phyloP scores from a whole-genome alignment of 2,113 vertebrate species.

The Ctenodactylus gundi region DNA sequence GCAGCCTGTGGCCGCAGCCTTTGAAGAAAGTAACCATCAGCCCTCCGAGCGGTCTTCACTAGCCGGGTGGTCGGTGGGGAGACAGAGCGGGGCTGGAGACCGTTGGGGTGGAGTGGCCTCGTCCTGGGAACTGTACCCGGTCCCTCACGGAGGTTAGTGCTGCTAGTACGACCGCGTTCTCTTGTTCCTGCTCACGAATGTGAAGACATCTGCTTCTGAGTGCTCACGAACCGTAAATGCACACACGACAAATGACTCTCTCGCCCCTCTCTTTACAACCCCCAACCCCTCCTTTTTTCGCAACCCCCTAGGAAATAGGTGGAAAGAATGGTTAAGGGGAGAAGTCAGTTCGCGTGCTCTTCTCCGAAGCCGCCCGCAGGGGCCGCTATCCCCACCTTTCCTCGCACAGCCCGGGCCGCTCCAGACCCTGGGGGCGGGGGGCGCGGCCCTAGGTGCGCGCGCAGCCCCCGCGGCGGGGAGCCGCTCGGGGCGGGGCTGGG shows the following conservation, averaged over 20 bases:
- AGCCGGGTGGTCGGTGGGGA: background rate
- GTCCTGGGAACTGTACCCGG: background rate
- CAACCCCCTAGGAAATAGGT: constrained; percentile 37
- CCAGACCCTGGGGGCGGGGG: background rate
- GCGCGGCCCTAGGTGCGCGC: constrained; percentile 59
- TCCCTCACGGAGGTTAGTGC: background rate
- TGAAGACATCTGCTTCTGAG: background rate
- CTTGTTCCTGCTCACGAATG: background rate
- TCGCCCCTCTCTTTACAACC: fast-evolving
- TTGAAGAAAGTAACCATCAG: background rate
- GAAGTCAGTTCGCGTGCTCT: background rate
- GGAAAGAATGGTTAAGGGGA: background rate
- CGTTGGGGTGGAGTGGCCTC: background rate
- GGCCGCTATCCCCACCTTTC: constrained; percentile 67
- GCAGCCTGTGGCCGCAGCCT: background rate
- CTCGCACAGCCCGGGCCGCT: background rate
- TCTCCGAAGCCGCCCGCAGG: constrained; percentile 59
- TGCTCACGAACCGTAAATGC: background rate
- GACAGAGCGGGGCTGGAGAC: background rate
- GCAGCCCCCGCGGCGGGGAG: background rate
- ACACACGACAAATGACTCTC: background rate
- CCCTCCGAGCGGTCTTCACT: background rate
- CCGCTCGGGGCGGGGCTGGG: fast-evolving
- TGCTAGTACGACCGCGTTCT: background rate
- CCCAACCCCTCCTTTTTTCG: background rate